These are phyloP conservation scores for Pseudomyrmex flavicornis DNA, from an alignment of 1,140 invertebrate genomes.

Conservation along the genomic window DNA sequence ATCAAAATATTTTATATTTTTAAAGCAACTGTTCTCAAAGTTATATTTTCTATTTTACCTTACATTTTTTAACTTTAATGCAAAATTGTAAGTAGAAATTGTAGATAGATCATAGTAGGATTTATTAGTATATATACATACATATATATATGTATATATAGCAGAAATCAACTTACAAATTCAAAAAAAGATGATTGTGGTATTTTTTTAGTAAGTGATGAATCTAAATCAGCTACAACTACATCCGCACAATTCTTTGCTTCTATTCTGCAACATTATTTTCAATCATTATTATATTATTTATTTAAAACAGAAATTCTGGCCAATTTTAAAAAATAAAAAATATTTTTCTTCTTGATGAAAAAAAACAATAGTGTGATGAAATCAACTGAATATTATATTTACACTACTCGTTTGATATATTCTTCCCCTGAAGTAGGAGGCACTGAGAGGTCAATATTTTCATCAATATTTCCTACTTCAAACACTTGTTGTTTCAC, in stretches of 20 bases:
- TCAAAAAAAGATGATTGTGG: conserved; percentile 69
- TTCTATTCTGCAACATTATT: conserved; percentile 82
- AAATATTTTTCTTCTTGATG: conserved; percentile 16
- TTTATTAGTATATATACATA: too few species aligned
- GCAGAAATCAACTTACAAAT: conserved; percentile 74
- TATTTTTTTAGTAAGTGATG: conserved; percentile 80
- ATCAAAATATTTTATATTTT: too few species aligned
- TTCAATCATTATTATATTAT: conserved; percentile 8
- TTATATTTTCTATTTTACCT: too few species aligned
- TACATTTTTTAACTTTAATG: too few species aligned
- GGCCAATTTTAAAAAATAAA: conserved; percentile 19
- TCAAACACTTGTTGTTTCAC: conserved; percentile 78
- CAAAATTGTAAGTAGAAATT: too few species aligned
- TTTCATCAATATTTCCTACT: conserved; percentile 81
- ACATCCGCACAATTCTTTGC: conserved; percentile 85
- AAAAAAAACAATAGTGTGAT: neutral
- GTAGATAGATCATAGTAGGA: too few species aligned
- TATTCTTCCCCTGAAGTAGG: conserved; percentile 87
- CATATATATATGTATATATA: neutral
- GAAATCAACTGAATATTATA: neutral
- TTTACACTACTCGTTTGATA: conserved; percentile 86
- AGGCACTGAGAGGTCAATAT: conserved; percentile 84
- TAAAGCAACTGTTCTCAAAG: too few species aligned
- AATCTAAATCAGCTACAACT: conserved; percentile 85
- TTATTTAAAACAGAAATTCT: neutral